phyloP scores from a whole-genome alignment of 2,113 vertebrate species.

The Tetrao urogallus region DNA sequence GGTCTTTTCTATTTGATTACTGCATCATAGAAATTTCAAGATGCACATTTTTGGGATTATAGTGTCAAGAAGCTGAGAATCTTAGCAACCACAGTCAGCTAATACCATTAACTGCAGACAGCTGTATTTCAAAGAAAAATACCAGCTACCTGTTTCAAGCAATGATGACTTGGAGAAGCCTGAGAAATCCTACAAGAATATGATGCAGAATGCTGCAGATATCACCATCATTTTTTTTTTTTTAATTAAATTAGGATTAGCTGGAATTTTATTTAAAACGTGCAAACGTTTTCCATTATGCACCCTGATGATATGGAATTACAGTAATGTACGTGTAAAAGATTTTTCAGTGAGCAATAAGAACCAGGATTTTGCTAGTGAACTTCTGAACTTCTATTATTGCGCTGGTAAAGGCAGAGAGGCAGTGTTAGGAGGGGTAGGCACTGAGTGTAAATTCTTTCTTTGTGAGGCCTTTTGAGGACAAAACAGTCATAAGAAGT shows the following conservation, averaged over 20 bases:
- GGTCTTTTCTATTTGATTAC: neutral
- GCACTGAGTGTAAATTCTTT: slow-evolving; percentile 7
- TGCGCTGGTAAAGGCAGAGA: slow-evolving; percentile 13
- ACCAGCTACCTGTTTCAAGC: neutral
- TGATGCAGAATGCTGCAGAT: neutral
- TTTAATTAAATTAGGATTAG: neutral
- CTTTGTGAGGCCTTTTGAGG: neutral
- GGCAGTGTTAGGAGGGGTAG: neutral
- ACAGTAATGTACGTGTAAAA: neutral
- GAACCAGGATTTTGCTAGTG: slow-evolving; percentile 27
- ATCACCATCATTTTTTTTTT: neutral
- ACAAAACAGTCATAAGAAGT: slow-evolving; percentile 23
- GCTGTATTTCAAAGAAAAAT: neutral
- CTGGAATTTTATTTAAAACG: neutral
- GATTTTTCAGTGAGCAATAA: neutral
- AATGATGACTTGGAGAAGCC: neutral
- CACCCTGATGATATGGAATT: slow-evolving; percentile 15
- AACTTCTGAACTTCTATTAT: slow-evolving; percentile 33
- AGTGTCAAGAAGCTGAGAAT: neutral
- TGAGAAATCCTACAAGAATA: neutral
- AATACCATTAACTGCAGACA: neutral
- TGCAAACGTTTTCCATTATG: neutral
- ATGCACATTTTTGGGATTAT: neutral
- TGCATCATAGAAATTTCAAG: neutral
- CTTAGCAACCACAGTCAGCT: neutral